A percentile compares a stretch with the other conserved stretches of the same genome.
Evolutionary conservation across 2,113 vertebrate genomes (phyloP).

Genomic region (Syngnathus floridae): DNA sequence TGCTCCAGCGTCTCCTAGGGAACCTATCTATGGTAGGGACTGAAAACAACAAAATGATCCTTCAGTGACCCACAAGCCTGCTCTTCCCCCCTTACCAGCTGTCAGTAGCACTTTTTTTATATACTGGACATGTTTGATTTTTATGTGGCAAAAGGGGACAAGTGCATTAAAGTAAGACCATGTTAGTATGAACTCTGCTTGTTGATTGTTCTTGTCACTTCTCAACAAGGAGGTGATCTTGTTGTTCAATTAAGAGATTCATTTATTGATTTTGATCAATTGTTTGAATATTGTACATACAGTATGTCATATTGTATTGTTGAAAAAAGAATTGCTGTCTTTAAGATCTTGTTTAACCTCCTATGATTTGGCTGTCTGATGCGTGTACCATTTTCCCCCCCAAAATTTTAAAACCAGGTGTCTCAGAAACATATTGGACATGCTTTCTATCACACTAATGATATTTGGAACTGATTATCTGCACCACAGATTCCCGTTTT

Average conservation of each 20-base stretch:
- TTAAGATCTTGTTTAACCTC: background rate
- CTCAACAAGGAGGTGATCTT: conserved; percentile 11
- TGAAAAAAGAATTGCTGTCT: background rate
- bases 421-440: background rate
- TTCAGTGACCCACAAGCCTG: conserved; percentile 22
- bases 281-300: conserved; percentile 38
- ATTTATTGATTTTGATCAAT: conserved; percentile 22
- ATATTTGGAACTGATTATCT: background rate
- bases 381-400: background rate
- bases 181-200: conserved; percentile 32
- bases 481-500: too few relatives aligned
- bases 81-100: conserved; percentile 32
- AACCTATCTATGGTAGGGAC: conserved; percentile 33
- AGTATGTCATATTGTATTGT: conserved; percentile 25
- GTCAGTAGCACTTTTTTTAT: conserved; percentile 65
- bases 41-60: conserved; percentile 24
- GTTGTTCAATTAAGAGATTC: conserved; percentile 21
- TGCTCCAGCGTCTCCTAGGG: conserved; percentile 95
- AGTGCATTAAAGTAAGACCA: conserved; percentile 58
- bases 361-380: background rate
- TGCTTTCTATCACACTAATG: background rate
- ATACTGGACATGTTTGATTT: conserved; percentile 27
- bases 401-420: background rate
- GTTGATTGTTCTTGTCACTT: conserved; percentile 28
- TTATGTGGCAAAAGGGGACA: conserved; percentile 49